Percentiles rank a stretch among this genome's conserved stretches.
Conservation (phyloP, 37 sponge, comb jelly and placozoan species). For the Tethya wilhelma region DNA sequence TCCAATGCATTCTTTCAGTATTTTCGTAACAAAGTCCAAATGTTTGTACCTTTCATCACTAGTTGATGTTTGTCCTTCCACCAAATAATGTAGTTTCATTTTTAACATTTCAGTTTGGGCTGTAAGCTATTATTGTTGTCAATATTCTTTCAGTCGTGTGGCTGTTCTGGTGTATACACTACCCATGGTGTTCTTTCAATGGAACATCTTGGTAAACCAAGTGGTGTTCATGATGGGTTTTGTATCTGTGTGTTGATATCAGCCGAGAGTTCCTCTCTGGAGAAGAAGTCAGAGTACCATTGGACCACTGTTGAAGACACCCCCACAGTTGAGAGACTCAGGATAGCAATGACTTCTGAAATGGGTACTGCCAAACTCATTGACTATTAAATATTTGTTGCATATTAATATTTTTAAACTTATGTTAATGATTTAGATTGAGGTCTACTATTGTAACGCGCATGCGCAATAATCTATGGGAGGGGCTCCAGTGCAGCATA, state of each 20-base stretch:
- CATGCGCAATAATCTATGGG: too few relatives aligned
- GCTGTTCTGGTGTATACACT: conserved; percentile 27
- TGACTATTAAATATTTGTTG: too few relatives aligned
- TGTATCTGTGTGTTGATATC: conserved; percentile 29
- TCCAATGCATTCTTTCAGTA: too few relatives aligned
- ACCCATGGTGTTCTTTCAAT: conserved; percentile 41
- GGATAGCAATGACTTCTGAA: background rate
- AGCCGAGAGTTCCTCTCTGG: background rate
- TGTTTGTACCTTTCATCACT: background rate
- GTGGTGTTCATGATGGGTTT: conserved; percentile 40
- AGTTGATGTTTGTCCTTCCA: background rate
- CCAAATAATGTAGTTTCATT: background rate
- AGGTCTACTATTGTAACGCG: too few relatives aligned
- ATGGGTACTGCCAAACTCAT: too few relatives aligned
- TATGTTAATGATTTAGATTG: too few relatives aligned
- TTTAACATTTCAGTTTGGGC: too few relatives aligned
- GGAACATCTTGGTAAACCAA: conserved; percentile 53
- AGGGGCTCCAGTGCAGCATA: too few relatives aligned
- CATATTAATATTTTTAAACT: too few relatives aligned
- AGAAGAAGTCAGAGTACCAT: background rate
- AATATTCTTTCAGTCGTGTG: conserved; percentile 45
- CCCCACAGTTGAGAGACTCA: background rate
- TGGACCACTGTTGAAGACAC: conserved; percentile 23
- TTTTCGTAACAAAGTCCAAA: too few relatives aligned
- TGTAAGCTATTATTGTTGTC: too few relatives aligned